Evolutionary conservation across 1,140 invertebrate genomes (phyloP).

Genomic region (Sarcophaga bullata): DNA sequence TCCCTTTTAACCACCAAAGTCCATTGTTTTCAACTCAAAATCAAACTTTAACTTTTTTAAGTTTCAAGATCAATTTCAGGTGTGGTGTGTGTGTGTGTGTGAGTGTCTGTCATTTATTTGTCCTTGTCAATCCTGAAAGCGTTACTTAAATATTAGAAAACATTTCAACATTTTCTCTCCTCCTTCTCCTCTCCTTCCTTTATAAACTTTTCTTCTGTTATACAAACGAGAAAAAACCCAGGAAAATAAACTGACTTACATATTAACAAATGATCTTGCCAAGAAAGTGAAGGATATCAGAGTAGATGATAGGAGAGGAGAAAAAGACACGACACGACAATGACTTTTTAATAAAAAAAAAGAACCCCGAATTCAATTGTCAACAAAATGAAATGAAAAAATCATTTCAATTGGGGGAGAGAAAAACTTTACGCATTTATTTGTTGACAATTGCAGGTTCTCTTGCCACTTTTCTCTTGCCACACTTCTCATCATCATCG

Average conservation of each 20-base stretch:
- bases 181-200: too few species aligned
- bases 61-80: not conserved
- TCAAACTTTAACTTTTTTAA: not conserved
- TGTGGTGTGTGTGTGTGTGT: too few species aligned
- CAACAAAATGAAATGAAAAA: slow-evolving; percentile 15
- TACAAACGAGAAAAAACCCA: not conserved
- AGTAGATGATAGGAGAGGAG: not conserved
- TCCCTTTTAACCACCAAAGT: too few species aligned
- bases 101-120: not conserved
- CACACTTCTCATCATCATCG: too few species aligned
- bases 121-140: slow-evolving; percentile 2
- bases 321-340: not conserved
- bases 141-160: not conserved
- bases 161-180: not conserved
- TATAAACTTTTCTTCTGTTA: not conserved
- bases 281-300: too few species aligned
- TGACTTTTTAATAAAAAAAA: slow-evolving; percentile 18
- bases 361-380: not conserved
- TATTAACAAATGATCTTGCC: too few species aligned
- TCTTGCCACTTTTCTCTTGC: not conserved
- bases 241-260: too few species aligned
- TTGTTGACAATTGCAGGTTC: slow-evolving; percentile 23
- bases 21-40: too few species aligned
- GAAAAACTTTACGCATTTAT: slow-evolving; percentile 15
- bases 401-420: not conserved